Conservation (phyloP, 2,888 invertebrate species). For the Priocnemis perturbator region DNA sequence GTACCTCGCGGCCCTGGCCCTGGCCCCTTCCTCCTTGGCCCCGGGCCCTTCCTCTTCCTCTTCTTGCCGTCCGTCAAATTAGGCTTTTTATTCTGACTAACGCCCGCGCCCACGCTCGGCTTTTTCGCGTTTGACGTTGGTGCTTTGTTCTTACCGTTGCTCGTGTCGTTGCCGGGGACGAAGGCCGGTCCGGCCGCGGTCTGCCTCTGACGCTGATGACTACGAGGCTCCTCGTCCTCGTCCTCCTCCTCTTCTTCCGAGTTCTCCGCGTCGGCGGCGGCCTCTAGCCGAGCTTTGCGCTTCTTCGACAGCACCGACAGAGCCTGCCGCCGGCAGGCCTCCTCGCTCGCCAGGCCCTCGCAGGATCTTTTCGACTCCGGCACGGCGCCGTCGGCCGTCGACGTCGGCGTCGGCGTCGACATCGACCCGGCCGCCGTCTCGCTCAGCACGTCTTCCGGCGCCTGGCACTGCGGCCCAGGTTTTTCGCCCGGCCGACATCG, state of each 20-base stretch:
- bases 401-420: constrained; percentile 6
- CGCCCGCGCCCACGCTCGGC: constrained; percentile 44
- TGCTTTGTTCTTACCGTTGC: constrained; percentile 55
- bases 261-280: constrained; percentile 75
- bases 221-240: constrained; percentile 25
- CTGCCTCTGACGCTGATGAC: no score
- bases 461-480: constrained; percentile 61
- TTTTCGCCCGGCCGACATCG: constrained; percentile 66
- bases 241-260: constrained; percentile 14
- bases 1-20: background rate
- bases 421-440: no score
- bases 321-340: constrained; percentile 63
- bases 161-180: constrained; percentile 10
- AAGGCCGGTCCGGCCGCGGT: background rate
- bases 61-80: constrained; percentile 60
- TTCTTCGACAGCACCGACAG: constrained; percentile 66
- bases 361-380: constrained; percentile 67
- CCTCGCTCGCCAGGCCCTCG: constrained; percentile 65
- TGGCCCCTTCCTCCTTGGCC: constrained; percentile 38
- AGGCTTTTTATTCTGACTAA: constrained; percentile 59
- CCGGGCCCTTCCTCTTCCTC: constrained; percentile 54
- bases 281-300: constrained; percentile 57
- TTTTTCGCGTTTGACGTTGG: constrained; percentile 53
- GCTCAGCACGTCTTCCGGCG: background rate
- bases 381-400: constrained; percentile 39